Evolutionary conservation across 2,888 invertebrate species (phyloP), one percentile per base, ranked within the genome.

Genomic region (Oasisia sp.): DNA sequence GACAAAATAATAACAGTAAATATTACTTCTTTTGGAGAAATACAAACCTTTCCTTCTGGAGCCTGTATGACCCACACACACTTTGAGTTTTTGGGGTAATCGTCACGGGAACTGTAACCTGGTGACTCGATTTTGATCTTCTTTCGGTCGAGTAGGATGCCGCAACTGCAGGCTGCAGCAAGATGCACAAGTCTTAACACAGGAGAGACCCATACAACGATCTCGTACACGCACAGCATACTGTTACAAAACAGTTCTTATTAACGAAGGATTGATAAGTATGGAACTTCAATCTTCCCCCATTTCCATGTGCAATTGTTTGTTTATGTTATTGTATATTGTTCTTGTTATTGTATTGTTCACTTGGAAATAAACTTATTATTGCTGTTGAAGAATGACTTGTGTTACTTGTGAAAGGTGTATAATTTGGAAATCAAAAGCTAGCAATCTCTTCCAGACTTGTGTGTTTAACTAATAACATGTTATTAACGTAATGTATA

Each of bases 11-110:
- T 5, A 74, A 74, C 74, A 74, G 1, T 27, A 74, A 74, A 27
- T 19, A 74, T 27, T 74, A 74, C 27, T 19, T 2, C 27, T 74
- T 74, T 19, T 74, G 74, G 7, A 7, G 5, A 74, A 74, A 27
- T 27, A 74, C 74, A 27, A 74, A 74, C 74, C 74, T 74, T 74
- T 74, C 74, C 74, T 74, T 27, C 74, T 74, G 74, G 74, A 7
- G 74, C 74, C 74, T 74, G 27, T 74, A 74, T 74, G 74, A 74
- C 27, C 74, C 74, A 74, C 74, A 74, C 74, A 74, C 74, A 74
- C 27, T 74, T 74, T 74, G 74, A 74, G n/a, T 74, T 27, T 27
- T 74, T 74, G 7, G 74, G 74, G 27, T 74, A 74, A 7, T 74
- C 74, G 19, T 74, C 27, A 27, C 27, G 74, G 19, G 14, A 14